Conservation (phyloP, 2,888 invertebrate genomes). For the Drosophila paracracens region DNA sequence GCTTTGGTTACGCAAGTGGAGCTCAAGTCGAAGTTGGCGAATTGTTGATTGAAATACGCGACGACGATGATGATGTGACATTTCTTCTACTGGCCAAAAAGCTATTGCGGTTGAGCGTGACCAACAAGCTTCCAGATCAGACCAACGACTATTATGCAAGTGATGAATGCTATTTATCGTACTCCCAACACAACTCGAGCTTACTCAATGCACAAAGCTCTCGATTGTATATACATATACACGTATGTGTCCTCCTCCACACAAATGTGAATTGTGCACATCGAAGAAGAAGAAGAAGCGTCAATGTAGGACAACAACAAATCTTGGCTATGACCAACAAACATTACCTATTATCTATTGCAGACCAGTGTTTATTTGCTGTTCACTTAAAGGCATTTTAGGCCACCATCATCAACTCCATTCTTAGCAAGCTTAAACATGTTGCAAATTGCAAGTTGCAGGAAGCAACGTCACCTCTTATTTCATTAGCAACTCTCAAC, state of each 20-base stretch:
- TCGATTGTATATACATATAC: neutral
- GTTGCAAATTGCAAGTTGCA: neutral
- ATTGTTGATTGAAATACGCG: constrained; percentile 11
- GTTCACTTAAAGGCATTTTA: neutral
- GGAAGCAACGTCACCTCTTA: neutral
- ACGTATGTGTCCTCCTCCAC: neutral
- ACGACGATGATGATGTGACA: constrained; percentile 56
- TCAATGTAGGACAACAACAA: neutral
- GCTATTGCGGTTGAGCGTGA: constrained; percentile 39
- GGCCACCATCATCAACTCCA: neutral
- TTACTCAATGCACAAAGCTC: neutral
- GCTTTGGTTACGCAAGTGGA: constrained; percentile 44
- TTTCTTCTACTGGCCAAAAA: constrained; percentile 30
- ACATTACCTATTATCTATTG: neutral
- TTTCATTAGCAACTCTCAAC: neutral
- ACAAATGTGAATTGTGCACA: neutral
- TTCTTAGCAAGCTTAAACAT: neutral
- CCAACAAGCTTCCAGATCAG: constrained; percentile 34
- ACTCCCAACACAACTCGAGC: neutral
- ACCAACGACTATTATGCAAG: constrained; percentile 38
- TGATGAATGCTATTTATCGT: neutral
- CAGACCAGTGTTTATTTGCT: neutral
- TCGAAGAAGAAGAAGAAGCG: neutral
- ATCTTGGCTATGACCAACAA: neutral
- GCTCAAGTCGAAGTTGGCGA: constrained; percentile 19